Base-by-base conservation (phyloP, 2,113 vertebrate species). In the Rutilus rutilus region DNA sequence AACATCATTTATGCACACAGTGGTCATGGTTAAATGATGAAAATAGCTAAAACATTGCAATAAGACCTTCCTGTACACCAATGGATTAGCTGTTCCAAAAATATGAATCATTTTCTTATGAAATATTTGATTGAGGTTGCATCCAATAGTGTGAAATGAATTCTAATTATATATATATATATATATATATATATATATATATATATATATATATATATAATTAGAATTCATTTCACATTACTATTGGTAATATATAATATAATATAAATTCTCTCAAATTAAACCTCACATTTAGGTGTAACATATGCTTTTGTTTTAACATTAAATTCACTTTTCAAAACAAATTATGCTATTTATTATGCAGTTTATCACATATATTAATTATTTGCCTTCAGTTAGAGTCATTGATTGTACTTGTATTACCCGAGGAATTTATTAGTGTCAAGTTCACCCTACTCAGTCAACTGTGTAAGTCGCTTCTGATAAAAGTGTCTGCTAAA, bases 391-490 rank as follows among this genome's bases (percentile, higher is more conserved):
- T 54, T 17, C 75, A 57, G 6, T 77, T 77, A 21, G 50, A 4
- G 50, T 27, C 45, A 33, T 57, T 77, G 17, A 54, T 77, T 30
- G 47, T 50, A 76, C 25, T 27, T 76, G 45, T 52, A 33, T 77
- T 33, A 36, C 5, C 25, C 27, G 5, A 10, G 27, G 14, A 33
- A 77, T 21, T 1, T 57, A 77, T 54, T 54, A 57, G 75, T 77
- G 75, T 19, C 15, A 21, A 30, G 25, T 33, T 77, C 47, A 77
- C 47, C 4, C 27, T 52, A 21, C 17, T 30, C 54, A 77, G 25
- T 77, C 14, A 59, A 23, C 33, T 88, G 87, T 91, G 84, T 87
- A 74, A 86, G 54, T 69, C 2, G 25, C 19, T 21, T 21, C 6
- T 6, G 54, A 21, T 57, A 21, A 54, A 54, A 54, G 17, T 6